A percentile compares a stretch with the other conserved stretches of the same genome.
phyloP scores from a whole-genome alignment of 2,888 invertebrate species.

The Taenaris catops region DNA sequence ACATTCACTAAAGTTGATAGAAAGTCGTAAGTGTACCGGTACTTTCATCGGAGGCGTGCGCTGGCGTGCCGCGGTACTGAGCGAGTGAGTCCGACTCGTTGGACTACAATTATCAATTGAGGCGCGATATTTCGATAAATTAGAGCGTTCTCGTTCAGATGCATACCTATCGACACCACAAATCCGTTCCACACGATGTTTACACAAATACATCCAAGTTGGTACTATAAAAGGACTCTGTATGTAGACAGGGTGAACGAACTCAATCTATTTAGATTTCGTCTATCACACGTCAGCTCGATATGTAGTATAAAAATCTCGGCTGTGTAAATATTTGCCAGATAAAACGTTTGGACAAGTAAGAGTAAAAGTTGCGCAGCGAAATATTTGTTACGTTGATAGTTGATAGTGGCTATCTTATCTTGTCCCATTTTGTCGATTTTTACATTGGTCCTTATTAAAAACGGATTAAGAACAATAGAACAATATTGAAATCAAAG shows the following conservation, averaged over 20 bases:
- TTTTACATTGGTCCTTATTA: too few species aligned
- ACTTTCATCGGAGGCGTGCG: constrained; percentile 66
- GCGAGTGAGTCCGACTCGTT: constrained; percentile 48
- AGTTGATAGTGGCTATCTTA: constrained; percentile 51
- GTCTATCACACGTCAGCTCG: constrained; percentile 21
- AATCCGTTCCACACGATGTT: too few species aligned
- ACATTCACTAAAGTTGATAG: constrained; percentile 46
- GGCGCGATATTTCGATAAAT: constrained; percentile 39
- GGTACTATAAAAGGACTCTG: constrained; percentile 12
- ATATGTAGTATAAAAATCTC: constrained; percentile 41
- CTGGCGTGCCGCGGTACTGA: constrained; percentile 47
- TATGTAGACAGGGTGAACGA: constrained; percentile 24
- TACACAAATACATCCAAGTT: too few species aligned
- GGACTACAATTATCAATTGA: constrained; percentile 55
- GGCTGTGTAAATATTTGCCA: constrained; percentile 60
- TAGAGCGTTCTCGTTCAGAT: too few species aligned
- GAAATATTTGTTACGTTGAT: too few species aligned
- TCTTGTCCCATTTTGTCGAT: too few species aligned
- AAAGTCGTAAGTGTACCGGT: constrained; percentile 56
- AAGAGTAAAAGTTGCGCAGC: constrained; percentile 49
- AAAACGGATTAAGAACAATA: too few species aligned
- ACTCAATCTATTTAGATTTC: constrained; percentile 18
- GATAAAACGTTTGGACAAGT: constrained; percentile 49
- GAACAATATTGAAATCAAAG: too few species aligned
- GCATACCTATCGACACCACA: too few species aligned